Base-by-base conservation (phyloP, 2,113 vertebrate species). In the Corapipo altera region DNA sequence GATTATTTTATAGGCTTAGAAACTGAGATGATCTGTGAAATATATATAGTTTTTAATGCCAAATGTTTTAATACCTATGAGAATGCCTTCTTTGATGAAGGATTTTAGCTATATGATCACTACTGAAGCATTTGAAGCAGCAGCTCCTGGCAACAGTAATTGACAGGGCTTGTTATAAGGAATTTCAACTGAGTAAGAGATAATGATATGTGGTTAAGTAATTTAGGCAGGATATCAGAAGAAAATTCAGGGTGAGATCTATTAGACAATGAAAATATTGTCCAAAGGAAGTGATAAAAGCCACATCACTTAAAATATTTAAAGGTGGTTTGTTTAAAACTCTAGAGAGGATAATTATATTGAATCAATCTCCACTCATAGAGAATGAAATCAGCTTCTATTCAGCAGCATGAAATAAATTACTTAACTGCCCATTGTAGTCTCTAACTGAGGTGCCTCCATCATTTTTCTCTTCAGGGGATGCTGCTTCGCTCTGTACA, bases 231-330 rank as follows among this genome's bases (percentile, higher is more conserved):
- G 44, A 67, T 92, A 94, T 90, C 85, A 94, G 79, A 94, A 88
- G 67, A 91, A 94, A 96, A 88, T 93, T 93, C 88, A 90, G 52
- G 62, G 55, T 71, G 54, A 94, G 69, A 71, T 80, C 82, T 94
- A 79, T 86, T 77, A 81, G 85, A 96, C 85, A 94, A 94, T 71
- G 81, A 96, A 95, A 96, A 96, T 90, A 96, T 83, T 94, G 92
- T 97, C 85, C 59, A 81, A 96, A 93, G 85, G 90, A 96, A 96
- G 64, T 49, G 72, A 97, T 80, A 95, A 94, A 96, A 94, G 59
- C 95, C 85, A 86, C 85, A 90, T 80, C 72, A 86, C 43, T 96
- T 94, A 85, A 90, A 96, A 74, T 76, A 96, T 74, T 93, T 93
- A 84, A 91, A 88, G 85, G 52, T 74, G 55, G 69, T 88, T 95